Percentiles rank a stretch among this genome's conserved stretches.
Conservation (phyloP, 2,888 invertebrate species). For the Agrilus cyanescens region DNA sequence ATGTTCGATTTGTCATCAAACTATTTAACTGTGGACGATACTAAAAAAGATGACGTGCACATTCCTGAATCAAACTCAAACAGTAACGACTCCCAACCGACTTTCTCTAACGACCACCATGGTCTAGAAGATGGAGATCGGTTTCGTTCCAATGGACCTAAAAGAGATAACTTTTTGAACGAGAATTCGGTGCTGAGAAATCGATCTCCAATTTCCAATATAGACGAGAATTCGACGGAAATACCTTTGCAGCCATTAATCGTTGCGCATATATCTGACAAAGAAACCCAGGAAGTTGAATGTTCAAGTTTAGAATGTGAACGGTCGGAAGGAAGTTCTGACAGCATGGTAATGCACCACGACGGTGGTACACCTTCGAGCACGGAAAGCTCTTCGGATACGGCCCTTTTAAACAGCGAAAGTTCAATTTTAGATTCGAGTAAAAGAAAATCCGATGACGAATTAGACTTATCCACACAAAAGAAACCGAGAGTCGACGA, state of each 20-base stretch:
- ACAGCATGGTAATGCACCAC: too few species aligned
- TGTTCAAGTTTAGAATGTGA: neutral
- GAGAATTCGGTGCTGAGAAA: too few species aligned
- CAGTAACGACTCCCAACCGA: neutral
- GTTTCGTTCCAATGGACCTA: too few species aligned
- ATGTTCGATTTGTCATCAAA: conserved; percentile 30
- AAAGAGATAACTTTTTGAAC: too few species aligned
- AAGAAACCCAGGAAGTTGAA: conserved; percentile 1
- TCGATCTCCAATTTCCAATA: conserved; percentile 13
- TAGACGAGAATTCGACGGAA: conserved; percentile 30
- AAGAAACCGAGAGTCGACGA: conserved; percentile 4
- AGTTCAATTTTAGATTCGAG: conserved; percentile 5
- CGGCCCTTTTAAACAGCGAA: conserved; percentile 1
- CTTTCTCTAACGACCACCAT: too few species aligned
- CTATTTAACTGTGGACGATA: conserved; percentile 3
- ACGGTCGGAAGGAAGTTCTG: conserved; percentile 4
- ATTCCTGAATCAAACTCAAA: conserved; percentile 1
- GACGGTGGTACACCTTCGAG: too few species aligned
- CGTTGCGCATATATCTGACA: conserved; percentile 19
- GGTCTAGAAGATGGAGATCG: too few species aligned
- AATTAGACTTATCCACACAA: too few species aligned
- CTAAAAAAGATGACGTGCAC: neutral
- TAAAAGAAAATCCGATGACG: neutral
- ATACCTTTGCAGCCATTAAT: conserved; percentile 34
- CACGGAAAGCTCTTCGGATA: too few species aligned